phyloP scores from a whole-genome alignment of 2,113 vertebrate genomes.

The Origma solitaria region DNA sequence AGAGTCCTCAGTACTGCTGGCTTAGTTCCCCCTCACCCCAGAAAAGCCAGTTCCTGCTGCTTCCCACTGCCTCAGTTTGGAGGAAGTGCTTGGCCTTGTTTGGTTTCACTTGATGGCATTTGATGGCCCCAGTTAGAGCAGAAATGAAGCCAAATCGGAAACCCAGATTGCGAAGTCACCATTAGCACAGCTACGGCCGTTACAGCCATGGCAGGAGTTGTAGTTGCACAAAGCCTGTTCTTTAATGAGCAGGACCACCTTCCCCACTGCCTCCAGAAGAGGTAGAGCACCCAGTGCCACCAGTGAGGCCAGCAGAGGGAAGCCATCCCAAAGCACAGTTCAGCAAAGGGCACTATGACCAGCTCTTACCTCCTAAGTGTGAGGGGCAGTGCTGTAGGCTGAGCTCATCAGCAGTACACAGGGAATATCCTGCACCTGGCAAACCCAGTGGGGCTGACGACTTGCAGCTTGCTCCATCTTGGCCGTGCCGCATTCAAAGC shows the following conservation, averaged over 20 bases:
- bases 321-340: background rate
- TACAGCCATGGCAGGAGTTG: fast-evolving
- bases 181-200: background rate
- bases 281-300: background rate
- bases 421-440: background rate
- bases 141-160: background rate
- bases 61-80: background rate
- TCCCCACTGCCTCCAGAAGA: background rate
- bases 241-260: background rate
- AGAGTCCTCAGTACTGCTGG: background rate
- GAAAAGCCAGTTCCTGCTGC: background rate
- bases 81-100: background rate
- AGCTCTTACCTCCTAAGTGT: background rate
- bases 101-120: background rate
- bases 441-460: fast-evolving
- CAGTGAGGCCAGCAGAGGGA: background rate
- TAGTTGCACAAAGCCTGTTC: fast-evolving
- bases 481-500: fast-evolving
- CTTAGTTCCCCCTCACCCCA: background rate
- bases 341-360: background rate
- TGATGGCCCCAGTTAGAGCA: background rate
- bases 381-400: background rate
- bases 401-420: background rate
- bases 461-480: background rate
- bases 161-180: background rate